Evolutionary conservation across 2,113 vertebrate species (phyloP), one percentile per base, ranked within the genome.

Genomic region (Catharus minimus): DNA sequence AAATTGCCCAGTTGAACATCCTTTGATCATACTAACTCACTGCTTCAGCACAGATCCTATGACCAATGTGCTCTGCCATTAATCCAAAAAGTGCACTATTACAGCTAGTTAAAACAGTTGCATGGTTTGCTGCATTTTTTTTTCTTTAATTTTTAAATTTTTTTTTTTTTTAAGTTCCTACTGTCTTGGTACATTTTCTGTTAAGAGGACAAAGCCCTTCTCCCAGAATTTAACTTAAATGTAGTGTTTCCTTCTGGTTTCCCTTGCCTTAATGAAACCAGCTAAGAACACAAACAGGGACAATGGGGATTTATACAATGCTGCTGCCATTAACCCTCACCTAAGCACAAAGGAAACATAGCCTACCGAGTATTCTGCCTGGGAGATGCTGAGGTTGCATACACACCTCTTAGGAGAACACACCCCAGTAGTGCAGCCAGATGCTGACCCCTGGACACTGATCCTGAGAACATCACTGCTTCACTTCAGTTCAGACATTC

Each of bases 401-500:
- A 0, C 33, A 27, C 18, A 44, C 7, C 11, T 39, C n/a, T 61
- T 21, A 47, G 49, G 5, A 86, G 23, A 65, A 27, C 1, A 1
- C 7, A n/a, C 7, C 38, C 15, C 24, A 5, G 19, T 4, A 3
- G 2, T 2, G 7, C 36, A 60, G 10, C 6, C 1, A 2, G 14
- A 15, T 57, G 28, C 28, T n/a, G 38, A 57, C 11, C 11, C 11
- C 21, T 47, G 23, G 36, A 49, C 9, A 32, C 9, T 0, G 0
- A 7, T 39, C 21, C 15, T 30, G 38, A 0, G 0, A 69, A 18
- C 26, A 20, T 3, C 22, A 38, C 15, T 15, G 20, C 57, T 58
- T 53, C 32, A 10, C 13, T 72, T 52, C 10, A 65, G 23, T 15
- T 49, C 33, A 62, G 46, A 10, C 50, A 47, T 18, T 32, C 21